Evolutionary conservation across 2,797 vertebrate species (phyloP), one percentile per base, ranked within the genome.

Genomic region (Alauda arvensis): DNA sequence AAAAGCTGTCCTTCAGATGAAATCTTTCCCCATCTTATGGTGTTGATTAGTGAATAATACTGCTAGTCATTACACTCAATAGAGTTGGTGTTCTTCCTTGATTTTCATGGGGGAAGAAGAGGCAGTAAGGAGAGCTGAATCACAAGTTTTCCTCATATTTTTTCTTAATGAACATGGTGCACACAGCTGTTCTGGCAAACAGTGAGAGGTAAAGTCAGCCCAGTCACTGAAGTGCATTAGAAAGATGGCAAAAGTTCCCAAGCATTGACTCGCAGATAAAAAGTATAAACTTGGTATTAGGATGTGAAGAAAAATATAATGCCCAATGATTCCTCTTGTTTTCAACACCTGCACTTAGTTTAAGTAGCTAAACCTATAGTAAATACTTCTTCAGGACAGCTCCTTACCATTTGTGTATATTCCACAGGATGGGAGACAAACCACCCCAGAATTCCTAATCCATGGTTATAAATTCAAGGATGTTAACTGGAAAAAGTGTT

Each of bases 1-100:
- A 93, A 93, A 95, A 94, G 24, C 49, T 88, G 85, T 83, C 94
- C 92, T 95, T 96, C 91, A 76, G 24, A 74, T 87, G 24, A 78
- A 79, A 57, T 42, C 52, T 84, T 84, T 91, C 45, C 77, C 65
- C 40, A 62, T 68, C 37, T 87, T 86, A 43, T 68, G 67, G 39
- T 34, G 61, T 45, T 86, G 79, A 88, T 93, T 92, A 91, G 24
- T 62, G 83, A 69, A 69, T 72, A 90, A 61, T 31, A 29, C 49
- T 71, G n/a, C 61, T 68, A 94, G 85, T 96, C 91, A 94, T 85
- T 75, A 48, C 39, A 61, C 43, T 79, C 74, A 68, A 8, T 51
- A 37, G 29, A 87, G 40, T 56, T 76, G 24, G 34, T 95, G 88
- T 87, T 83, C 84, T 92, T 94, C 90, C 92, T 80, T 45, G 57